Base-by-base conservation (phyloP, 2,113 vertebrate genomes). In the Hippotragus niger region DNA sequence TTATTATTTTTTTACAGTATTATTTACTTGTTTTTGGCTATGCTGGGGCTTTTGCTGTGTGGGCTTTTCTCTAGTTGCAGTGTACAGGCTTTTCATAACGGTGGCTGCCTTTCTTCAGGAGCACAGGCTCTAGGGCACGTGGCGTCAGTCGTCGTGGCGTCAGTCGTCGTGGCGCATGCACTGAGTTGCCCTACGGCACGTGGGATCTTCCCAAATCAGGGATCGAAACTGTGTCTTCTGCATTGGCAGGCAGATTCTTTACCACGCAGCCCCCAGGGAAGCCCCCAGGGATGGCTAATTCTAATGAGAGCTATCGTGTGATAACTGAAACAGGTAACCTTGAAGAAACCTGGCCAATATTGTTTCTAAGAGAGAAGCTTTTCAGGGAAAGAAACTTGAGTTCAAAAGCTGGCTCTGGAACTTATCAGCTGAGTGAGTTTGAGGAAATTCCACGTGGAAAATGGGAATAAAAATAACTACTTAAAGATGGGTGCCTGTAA, bases 331-430 rank as follows among this genome's bases (percentile, higher is more conserved):
- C 33, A 78, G 40, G 11, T 14, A 95, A 90, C 14, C 40, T 40
- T 85, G 40, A 76, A 93, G 64, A 95, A 95, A 88, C 43, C 33
- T 85, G 52, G 52, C 9, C 82, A 97, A 40, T n/a, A 27, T 23
- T 6, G 21, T 43, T 83, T 95, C 92, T 81, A 84, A 86, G 36
- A 25, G 7, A 82, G 33, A 91, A 92, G 27, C 90, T 2, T 67
- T 94, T 29, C 6, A 57, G 12, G 23, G 64, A 80, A 84, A 81
- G 50, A 23, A 64, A 52, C 21, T 47, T 96, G 15, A 91, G 50
- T 83, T 83, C 91, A 93, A 90, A 91, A 78, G 43, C 62, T 82
- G 27, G 52, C n/a, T 95, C 53, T 76, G 67, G 91, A 67, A 67
- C 15, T 93, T 58, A 85, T 19, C 25, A 91, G 58, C 43, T 95